These are phyloP conservation scores for Camponotus fellah DNA, from an alignment of 2,888 invertebrate genomes.

Conservation along the genomic window DNA sequence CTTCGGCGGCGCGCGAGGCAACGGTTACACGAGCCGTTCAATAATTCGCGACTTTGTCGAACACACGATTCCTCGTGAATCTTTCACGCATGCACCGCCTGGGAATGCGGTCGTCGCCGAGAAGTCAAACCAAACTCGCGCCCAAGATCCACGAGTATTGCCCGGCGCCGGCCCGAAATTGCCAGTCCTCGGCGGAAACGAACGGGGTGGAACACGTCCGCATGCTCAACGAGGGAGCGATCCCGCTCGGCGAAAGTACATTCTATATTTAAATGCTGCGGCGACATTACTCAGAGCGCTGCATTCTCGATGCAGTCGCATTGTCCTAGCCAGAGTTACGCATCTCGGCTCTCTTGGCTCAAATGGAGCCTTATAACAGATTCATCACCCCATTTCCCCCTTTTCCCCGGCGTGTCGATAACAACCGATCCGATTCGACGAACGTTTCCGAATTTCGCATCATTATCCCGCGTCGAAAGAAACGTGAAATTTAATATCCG, in stretches of 20 bases:
- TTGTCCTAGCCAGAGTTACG: constrained; percentile 13
- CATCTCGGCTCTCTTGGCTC: not conserved
- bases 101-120: constrained; percentile 47
- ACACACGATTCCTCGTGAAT: constrained; percentile 56
- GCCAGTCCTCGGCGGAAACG: constrained; percentile 44
- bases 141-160: constrained; percentile 48
- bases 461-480: constrained; percentile 5
- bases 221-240: constrained; percentile 27
- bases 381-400: not conserved
- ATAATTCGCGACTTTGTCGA: constrained; percentile 56
- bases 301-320: constrained; percentile 37
- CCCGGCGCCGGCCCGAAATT: constrained; percentile 35
- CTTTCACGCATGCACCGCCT: constrained; percentile 51
- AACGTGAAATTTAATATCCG: not conserved
- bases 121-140: constrained; percentile 48
- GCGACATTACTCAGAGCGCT: constrained; percentile 44
- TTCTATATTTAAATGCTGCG: constrained; percentile 51
- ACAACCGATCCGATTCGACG: no score
- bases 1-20: constrained; percentile 6
- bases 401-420: no score
- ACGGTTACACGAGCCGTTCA: constrained; percentile 16
- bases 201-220: constrained; percentile 20
- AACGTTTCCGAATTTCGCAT: not conserved
- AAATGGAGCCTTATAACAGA: not conserved
- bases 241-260: constrained; percentile 12